Evolutionary conservation across 2,888 invertebrate genomes (phyloP).

Genomic region (Choristoneura rosaceana): DNA sequence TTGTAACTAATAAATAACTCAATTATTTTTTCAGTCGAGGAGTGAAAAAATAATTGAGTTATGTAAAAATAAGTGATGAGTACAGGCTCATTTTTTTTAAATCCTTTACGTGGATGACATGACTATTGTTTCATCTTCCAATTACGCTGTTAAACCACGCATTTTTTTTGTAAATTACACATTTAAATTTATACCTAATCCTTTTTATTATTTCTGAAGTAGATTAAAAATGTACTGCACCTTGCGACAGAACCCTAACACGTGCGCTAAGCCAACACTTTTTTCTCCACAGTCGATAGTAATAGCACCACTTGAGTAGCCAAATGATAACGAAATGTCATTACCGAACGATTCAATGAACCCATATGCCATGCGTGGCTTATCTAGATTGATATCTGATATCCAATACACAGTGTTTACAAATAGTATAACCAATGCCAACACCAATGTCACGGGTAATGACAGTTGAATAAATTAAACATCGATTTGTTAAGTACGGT

Average conservation of each 20-base stretch:
- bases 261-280: conserved; percentile 3
- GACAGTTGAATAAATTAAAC: conserved; percentile 24
- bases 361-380: conserved; percentile 21
- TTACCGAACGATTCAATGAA: conserved; percentile 37
- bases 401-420: conserved; percentile 11
- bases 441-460: conserved; percentile 18
- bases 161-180: too few relatives aligned
- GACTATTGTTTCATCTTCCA: too few relatives aligned
- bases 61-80: too few relatives aligned
- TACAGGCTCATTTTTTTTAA: too few relatives aligned
- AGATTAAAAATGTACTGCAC: neutral
- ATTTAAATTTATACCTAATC: too few relatives aligned
- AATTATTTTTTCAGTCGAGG: too few relatives aligned
- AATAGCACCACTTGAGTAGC: conserved; percentile 8
- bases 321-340: conserved; percentile 18
- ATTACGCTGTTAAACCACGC: too few relatives aligned
- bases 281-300: conserved; percentile 13
- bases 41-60: too few relatives aligned
- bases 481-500: conserved; percentile 2
- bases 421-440: conserved; percentile 18
- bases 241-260: neutral
- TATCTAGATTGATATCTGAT: conserved; percentile 35
- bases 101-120: too few relatives aligned
- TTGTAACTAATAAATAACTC: too few relatives aligned
- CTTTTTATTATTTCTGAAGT: neutral